Conservation (phyloP, 2,888 invertebrate genomes). For the Lissocephala sabroskyi region DNA sequence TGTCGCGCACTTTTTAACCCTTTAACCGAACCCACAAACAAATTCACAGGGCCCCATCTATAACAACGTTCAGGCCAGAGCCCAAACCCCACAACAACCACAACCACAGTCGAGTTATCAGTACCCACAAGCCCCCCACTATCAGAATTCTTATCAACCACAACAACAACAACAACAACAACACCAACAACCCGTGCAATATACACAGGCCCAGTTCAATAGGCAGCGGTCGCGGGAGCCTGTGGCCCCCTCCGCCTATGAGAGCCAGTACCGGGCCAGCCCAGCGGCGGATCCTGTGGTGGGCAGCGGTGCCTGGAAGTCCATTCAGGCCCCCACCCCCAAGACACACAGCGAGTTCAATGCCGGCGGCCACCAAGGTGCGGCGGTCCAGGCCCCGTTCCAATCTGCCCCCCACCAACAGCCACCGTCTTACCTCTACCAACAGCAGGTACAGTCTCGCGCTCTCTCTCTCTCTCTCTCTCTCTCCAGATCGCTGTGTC, state of each 20-base stretch:
- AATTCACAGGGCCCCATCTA: conserved; percentile 14
- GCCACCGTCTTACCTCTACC: conserved; percentile 19
- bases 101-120: conserved; percentile 26
- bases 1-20: conserved; percentile 22
- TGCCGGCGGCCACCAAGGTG: conserved; percentile 10
- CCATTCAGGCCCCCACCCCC: conserved; percentile 45
- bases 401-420: no score
- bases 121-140: no score
- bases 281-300: conserved; percentile 19
- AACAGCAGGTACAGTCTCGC: conserved; percentile 44
- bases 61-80: conserved; percentile 43
- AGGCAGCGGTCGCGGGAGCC: conserved; percentile 56
- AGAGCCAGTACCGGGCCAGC: conserved; percentile 2
- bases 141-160: no score
- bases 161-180: conserved; percentile 28
- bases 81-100: conserved; percentile 32
- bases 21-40: conserved; percentile 16
- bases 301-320: conserved; percentile 53
- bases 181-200: conserved; percentile 55
- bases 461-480: conserved; percentile 5
- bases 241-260: conserved; percentile 3
- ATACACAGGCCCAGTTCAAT: conserved; percentile 59
- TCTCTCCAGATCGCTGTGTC: conserved; percentile 3
- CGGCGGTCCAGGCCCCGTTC: conserved; percentile 17
- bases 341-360: conserved; percentile 38